A percentile compares a stretch with the other conserved stretches of the same genome.
These are phyloP conservation scores for Abrostola tripartita DNA, from an alignment of 2,888 invertebrate species.

Conservation along the genomic window DNA sequence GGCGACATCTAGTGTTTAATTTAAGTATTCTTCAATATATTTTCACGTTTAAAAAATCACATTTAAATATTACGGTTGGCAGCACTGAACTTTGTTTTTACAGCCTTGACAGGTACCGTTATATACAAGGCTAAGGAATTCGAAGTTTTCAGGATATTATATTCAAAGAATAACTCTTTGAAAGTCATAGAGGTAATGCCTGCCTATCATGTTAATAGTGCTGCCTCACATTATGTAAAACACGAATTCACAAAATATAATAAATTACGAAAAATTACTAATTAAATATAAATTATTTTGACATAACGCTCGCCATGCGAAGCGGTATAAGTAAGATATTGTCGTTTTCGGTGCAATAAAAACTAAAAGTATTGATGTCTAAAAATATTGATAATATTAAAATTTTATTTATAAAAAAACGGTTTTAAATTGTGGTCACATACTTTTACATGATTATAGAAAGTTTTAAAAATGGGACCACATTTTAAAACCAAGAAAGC, in stretches of 20 bases:
- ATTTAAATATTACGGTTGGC: conserved; percentile 1
- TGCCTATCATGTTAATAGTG: background rate
- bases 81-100: background rate
- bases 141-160: background rate
- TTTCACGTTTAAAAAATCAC: background rate
- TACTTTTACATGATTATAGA: background rate
- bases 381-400: conserved; percentile 49
- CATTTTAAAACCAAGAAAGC: conserved; percentile 21
- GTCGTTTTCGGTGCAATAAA: conserved; percentile 58
- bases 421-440: conserved; percentile 37
- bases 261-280: conserved; percentile 27
- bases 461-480: conserved; percentile 13
- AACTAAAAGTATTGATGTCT: conserved; percentile 51
- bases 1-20: conserved; percentile 84
- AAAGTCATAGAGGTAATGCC: too few species aligned
- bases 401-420: conserved; percentile 30
- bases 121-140: background rate
- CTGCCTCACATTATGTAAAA: background rate
- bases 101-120: conserved; percentile 3
- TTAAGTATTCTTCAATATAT: conserved; percentile 6
- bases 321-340: conserved; percentile 43
- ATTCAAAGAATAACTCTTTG: background rate
- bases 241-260: conserved; percentile 9
- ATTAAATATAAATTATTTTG: conserved; percentile 32
- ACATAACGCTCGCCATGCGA: conserved; percentile 47